Evolutionary conservation across 1,140 invertebrate species (phyloP), one percentile per base, ranked within the genome.

Genomic region (Parapsyche elsis): DNA sequence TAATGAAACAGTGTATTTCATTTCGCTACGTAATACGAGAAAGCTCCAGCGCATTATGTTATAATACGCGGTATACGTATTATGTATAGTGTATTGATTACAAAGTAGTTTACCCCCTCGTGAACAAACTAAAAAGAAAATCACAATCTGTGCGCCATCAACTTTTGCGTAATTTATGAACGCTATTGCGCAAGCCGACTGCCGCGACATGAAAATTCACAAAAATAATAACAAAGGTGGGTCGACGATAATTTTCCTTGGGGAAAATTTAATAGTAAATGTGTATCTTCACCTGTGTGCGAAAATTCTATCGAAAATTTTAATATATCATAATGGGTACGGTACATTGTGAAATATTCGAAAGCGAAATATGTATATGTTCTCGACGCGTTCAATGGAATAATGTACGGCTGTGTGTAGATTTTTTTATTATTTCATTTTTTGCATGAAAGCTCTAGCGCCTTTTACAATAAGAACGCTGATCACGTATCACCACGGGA

Each of bases 401-500:
- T 77, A 77, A 77, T 46, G 26, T 77, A 64, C 21, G 75, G 1
- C 16, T 12, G 49, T 59, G 44, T 16, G 53, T 64, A 16, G 57
- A 26, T 77, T 64, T 77, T 64, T 77, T 21, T 67, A 53, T 53
- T 5, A 5, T 53, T 53, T 16, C 10, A 53, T 53, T 53, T 16
- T 53, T 53, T 53, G 12, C 49, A 53, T 75, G 71, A 75, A 53
- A 46, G 71, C 45, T 49, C 45, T 26, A 24, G 12, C 38, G 38
- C 71, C 71, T 64, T 64, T 46, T 30, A 26, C 75, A 44, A 64
- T 77, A 67, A 12, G 57, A 53, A 80, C 38, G 49, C 79, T 53
- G 79, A 80, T 80, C 79, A 80, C 79, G 79, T 80, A 80, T 75
- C 71, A 75, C 75, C 24, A 24, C 59, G 16, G 44, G 73, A 75